phyloP scores from a whole-genome alignment of 2,888 invertebrate species.

The Drosophila setosimentum region DNA sequence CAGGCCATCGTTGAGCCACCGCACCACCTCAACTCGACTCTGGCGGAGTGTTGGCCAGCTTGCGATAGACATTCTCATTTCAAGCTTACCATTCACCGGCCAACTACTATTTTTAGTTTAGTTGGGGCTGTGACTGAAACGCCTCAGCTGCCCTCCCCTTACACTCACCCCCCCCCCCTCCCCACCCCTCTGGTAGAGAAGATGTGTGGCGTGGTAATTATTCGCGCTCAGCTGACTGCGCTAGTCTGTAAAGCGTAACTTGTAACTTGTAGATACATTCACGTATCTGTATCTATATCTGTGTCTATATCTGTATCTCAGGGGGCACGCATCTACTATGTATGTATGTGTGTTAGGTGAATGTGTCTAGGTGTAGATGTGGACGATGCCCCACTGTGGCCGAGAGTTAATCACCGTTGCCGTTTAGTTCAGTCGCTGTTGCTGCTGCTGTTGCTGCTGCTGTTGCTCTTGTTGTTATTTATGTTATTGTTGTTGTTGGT shows the following conservation, averaged over 20 bases:
- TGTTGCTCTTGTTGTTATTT: slow-evolving; percentile 40
- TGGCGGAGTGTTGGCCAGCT: slow-evolving; percentile 32
- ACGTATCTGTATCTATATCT: slow-evolving; percentile 65
- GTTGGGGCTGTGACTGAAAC: slow-evolving; percentile 59
- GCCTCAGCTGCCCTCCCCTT: slow-evolving; percentile 34
- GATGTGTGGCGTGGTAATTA: slow-evolving; percentile 77
- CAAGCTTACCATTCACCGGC: slow-evolving; percentile 62
- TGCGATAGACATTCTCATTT: slow-evolving; percentile 67
- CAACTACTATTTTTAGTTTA: slow-evolving; percentile 55
- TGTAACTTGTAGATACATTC: slow-evolving; percentile 77
- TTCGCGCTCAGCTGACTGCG: slow-evolving; percentile 83
- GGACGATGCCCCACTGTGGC: slow-evolving; percentile 53
- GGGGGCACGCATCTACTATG: slow-evolving; percentile 63
- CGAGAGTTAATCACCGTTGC: slow-evolving; percentile 80
- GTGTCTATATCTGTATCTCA: slow-evolving; percentile 70
- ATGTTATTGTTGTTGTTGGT: slow-evolving; percentile 15
- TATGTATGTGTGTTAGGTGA: slow-evolving; percentile 43
- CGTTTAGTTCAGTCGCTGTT: slow-evolving; percentile 62
- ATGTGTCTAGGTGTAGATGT: background rate
- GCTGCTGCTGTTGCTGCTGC: slow-evolving; percentile 5
- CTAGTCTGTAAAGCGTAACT: slow-evolving; percentile 79
- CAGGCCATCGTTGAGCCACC: slow-evolving; percentile 40
- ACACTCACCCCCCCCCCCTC: background rate
- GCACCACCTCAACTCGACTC: slow-evolving; percentile 12
- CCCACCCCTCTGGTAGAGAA: slow-evolving; percentile 4